These are phyloP conservation scores for Papilio polyxenes DNA, from an alignment of 1,140 invertebrate genomes.

Conservation along the genomic window DNA sequence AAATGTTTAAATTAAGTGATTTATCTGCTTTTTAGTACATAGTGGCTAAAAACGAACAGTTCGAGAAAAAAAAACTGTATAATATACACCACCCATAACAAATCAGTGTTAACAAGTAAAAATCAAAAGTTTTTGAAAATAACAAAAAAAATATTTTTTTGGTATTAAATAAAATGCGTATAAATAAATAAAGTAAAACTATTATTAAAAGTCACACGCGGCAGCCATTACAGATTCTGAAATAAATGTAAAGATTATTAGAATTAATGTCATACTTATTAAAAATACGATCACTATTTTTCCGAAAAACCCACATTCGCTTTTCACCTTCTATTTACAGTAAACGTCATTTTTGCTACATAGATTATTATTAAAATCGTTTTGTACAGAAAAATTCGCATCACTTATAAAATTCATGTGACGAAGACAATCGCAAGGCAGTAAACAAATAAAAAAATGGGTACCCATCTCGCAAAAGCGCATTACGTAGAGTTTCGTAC, in stretches of 20 bases:
- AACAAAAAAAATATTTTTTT: constrained; percentile 38
- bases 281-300: neutral
- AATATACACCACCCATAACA: neutral
- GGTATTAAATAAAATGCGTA: constrained; percentile 62
- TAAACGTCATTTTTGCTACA: neutral
- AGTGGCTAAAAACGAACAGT: neutral
- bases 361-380: neutral
- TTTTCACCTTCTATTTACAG: neutral
- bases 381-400: neutral
- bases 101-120: neutral
- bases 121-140: neutral
- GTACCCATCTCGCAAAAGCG: constrained; percentile 3
- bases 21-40: neutral
- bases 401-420: neutral
- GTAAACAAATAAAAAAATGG: neutral
- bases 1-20: neutral
- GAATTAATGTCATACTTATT: neutral
- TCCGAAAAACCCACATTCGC: neutral
- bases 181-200: constrained; percentile 48
- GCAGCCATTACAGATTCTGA: constrained; percentile 33
- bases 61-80: neutral
- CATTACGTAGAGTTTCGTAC: neutral
- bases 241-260: constrained; percentile 32
- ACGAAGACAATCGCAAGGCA: neutral
- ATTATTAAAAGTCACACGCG: constrained; percentile 21